Conservation (phyloP, 1,140 invertebrate species). For the Helicoverpa zea region DNA sequence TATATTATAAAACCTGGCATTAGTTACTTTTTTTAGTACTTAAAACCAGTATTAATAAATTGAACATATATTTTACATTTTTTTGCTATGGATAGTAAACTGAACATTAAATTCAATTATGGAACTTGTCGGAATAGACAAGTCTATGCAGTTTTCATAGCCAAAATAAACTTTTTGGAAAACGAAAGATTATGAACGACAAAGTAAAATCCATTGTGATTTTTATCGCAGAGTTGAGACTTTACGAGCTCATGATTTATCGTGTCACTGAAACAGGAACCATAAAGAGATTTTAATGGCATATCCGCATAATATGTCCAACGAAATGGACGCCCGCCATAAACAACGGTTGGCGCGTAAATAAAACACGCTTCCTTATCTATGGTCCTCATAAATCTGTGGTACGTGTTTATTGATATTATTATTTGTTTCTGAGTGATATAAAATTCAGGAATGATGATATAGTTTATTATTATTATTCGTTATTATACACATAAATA, state of each 20-base stretch:
- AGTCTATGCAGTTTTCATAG: too few species aligned
- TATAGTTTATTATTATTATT: too few species aligned
- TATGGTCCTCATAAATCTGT: constrained; percentile 25
- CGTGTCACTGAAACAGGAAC: constrained; percentile 19
- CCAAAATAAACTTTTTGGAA: not conserved
- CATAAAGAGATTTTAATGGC: constrained; percentile 32
- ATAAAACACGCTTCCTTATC: constrained; percentile 33
- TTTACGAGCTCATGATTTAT: constrained; percentile 20
- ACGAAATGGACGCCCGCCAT: constrained; percentile 6
- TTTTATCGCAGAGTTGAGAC: not conserved
- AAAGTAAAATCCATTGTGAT: not conserved
- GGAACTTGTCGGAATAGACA: too few species aligned
- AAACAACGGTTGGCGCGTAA: constrained; percentile 3
- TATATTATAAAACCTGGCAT: too few species aligned
- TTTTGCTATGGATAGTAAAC: too few species aligned
- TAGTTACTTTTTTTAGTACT: too few species aligned
- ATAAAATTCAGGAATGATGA: too few species aligned
- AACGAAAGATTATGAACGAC: not conserved
- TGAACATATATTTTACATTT: too few species aligned
- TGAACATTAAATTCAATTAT: too few species aligned
- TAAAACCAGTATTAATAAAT: too few species aligned
- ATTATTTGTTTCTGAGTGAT: not conserved
- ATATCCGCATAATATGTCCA: constrained; percentile 14
- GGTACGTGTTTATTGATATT: constrained; percentile 8
- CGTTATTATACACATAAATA: too few species aligned